These are phyloP conservation scores for Brenthis hecate DNA, from an alignment of 2,888 invertebrate genomes.

Conservation along the genomic window DNA sequence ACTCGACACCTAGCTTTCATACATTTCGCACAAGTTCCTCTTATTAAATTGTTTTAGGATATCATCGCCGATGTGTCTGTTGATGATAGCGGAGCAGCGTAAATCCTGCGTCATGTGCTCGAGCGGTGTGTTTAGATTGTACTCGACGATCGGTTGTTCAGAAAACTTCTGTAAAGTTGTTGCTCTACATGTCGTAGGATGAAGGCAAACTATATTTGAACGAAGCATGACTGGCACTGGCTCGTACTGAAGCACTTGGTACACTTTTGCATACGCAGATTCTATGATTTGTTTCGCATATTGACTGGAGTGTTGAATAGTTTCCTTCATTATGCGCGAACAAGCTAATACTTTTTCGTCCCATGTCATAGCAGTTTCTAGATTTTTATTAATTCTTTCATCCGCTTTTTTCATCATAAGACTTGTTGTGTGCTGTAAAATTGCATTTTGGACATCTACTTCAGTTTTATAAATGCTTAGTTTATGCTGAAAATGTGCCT, in stretches of 20 bases:
- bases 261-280: slow-evolving; percentile 8
- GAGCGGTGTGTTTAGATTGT: slow-evolving; percentile 47
- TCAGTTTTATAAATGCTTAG: slow-evolving; percentile 41
- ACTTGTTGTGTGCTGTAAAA: slow-evolving; percentile 46
- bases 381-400: slow-evolving; percentile 36
- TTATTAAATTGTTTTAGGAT: slow-evolving; percentile 44
- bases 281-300: slow-evolving; percentile 48
- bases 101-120: slow-evolving; percentile 45
- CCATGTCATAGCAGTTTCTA: slow-evolving; percentile 43
- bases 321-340: not conserved
- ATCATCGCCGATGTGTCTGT: slow-evolving; percentile 47
- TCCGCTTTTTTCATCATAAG: slow-evolving; percentile 41
- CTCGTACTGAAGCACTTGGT: slow-evolving; percentile 7
- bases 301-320: slow-evolving; percentile 1
- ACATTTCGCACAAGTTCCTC: slow-evolving; percentile 48
- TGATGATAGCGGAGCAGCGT: slow-evolving; percentile 50
- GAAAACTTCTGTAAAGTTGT: slow-evolving; percentile 46
- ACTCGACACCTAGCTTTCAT: not conserved
- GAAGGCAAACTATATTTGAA: not conserved
- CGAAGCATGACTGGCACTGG: not conserved
- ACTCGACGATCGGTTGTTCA: slow-evolving; percentile 43
- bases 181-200: not conserved
- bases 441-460: slow-evolving; percentile 44
- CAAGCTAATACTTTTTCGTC: slow-evolving; percentile 46
- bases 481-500: slow-evolving; percentile 41